phyloP scores from a whole-genome alignment of 2,888 invertebrate species.

The Iselma pallidipennis region DNA sequence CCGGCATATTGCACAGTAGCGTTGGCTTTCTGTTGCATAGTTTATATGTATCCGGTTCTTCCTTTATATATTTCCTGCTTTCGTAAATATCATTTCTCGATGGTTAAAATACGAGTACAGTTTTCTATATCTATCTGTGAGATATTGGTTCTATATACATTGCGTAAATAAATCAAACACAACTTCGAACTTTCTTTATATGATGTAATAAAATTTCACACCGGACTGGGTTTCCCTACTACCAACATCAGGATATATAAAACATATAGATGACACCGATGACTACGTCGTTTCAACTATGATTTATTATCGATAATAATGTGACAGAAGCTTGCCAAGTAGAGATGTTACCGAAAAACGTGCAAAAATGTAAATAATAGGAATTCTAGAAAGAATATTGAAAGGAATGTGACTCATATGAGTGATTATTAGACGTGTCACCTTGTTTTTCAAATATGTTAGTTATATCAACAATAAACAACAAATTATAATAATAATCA shows the following conservation, averaged over 20 bases:
- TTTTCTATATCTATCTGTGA: conserved; percentile 28
- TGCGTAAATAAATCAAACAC: conserved; percentile 18
- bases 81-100: conserved; percentile 27
- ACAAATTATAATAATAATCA: not conserved
- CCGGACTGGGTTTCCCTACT: conserved; percentile 21
- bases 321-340: not conserved
- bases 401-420: too few relatives aligned
- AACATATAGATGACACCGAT: too few relatives aligned
- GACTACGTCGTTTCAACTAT: not conserved
- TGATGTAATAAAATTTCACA: conserved; percentile 42
- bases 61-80: conserved; percentile 18
- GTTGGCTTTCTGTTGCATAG: conserved; percentile 13
- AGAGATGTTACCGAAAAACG: too few relatives aligned
- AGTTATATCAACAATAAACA: too few relatives aligned
- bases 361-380: too few relatives aligned
- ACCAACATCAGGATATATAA: too few relatives aligned
- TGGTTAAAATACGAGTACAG: conserved; percentile 31
- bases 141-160: conserved; percentile 14
- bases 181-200: conserved; percentile 34
- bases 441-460: too few relatives aligned
- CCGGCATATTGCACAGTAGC: conserved; percentile 13
- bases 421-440: too few relatives aligned
- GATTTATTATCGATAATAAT: not conserved
- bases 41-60: conserved; percentile 26
- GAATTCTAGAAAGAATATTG: too few relatives aligned